phyloP scores from a whole-genome alignment of 2,113 vertebrate genomes.

The Psammodynastes pulverulentus region DNA sequence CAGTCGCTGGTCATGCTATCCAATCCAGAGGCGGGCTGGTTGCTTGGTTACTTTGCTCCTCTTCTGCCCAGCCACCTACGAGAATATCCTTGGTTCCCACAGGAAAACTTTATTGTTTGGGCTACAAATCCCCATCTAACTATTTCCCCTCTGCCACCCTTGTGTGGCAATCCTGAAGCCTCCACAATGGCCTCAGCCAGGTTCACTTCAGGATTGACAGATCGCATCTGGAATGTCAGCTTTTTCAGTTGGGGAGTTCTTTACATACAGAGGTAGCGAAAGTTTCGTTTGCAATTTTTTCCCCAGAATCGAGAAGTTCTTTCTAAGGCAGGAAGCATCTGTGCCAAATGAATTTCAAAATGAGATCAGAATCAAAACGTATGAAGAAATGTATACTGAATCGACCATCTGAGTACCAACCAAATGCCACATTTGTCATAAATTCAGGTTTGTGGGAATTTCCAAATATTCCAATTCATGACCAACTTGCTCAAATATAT shows the following conservation, averaged over 20 bases:
- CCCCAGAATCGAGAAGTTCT: neutral
- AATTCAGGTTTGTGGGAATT: neutral
- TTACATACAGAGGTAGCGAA: neutral
- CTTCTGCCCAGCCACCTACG: too few species aligned
- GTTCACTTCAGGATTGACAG: too few species aligned
- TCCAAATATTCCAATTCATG: neutral
- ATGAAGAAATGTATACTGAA: neutral
- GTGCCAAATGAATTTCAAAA: conserved; percentile 11
- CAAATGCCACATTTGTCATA: conserved; percentile 34
- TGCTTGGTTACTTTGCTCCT: too few species aligned
- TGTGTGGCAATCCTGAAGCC: too few species aligned
- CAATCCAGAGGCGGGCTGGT: too few species aligned
- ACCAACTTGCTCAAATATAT: neutral
- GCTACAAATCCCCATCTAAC: too few species aligned
- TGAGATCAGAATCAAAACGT: conserved; percentile 24
- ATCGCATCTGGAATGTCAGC: neutral
- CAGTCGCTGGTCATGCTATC: too few species aligned
- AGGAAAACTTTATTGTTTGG: too few species aligned
- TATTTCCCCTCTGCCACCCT: too few species aligned
- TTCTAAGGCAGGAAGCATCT: conserved; percentile 45
- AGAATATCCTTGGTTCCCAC: too few species aligned
- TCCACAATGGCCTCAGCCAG: too few species aligned
- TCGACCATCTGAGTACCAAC: conserved; percentile 42
- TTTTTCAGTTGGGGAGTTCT: conserved; percentile 18
- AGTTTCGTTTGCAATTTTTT: neutral